Percentiles rank a stretch among this genome's conserved stretches.
phyloP scores from a whole-genome alignment of 2,888 invertebrate genomes.

The Agapostemon virescens region DNA sequence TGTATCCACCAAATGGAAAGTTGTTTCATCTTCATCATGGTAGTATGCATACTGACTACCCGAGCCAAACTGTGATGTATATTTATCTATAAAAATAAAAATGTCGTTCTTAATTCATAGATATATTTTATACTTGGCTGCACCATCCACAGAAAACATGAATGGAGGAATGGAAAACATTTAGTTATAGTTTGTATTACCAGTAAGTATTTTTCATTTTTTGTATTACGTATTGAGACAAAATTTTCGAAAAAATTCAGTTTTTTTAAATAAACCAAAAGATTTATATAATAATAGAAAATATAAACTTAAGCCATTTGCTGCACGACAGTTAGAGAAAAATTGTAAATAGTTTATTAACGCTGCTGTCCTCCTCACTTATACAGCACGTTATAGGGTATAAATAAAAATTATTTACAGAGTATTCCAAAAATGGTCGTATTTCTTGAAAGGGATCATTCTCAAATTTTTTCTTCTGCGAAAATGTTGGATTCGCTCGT shows the following conservation, averaged over 20 bases:
- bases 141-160: not conserved
- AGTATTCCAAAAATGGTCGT: no score
- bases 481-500: no score
- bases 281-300: no score
- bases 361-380: no score
- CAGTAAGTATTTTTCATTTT: not conserved
- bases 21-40: conserved; percentile 99
- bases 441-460: no score
- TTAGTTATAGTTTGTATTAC: not conserved
- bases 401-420: no score
- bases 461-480: no score
- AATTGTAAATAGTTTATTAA: not conserved
- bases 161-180: not conserved
- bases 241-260: no score
- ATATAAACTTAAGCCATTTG: not conserved
- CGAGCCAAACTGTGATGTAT: conserved; percentile 95
- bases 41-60: conserved; percentile 99
- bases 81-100: conserved; percentile 86
- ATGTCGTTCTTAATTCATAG: not conserved
- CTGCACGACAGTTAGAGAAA: not conserved
- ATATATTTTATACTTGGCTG: not conserved
- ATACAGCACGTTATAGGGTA: no score
- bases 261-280: no score
- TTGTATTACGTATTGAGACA: no score
- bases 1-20: conserved; percentile 98